Base-by-base conservation (phyloP, 2,797 vertebrate species). In the Amphiprion clarkii region DNA sequence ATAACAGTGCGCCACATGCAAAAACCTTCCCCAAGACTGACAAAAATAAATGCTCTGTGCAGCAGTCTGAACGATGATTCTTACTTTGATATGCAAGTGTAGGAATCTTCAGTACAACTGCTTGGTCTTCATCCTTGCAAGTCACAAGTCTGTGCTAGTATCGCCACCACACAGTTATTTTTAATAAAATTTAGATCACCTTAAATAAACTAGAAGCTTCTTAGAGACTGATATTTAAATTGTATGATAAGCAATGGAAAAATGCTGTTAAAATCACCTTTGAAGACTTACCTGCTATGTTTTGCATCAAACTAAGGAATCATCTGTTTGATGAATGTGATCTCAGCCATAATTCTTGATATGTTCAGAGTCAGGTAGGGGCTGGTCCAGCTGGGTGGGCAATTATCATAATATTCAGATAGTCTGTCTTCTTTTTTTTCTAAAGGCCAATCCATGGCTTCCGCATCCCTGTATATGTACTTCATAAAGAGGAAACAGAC, bases 11-110 rank as follows among this genome's bases (percentile, higher is more conserved):
- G 44, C 49, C 53, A 59, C 70, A 39, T 73, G 60, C 64, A 69
- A 68, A 77, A 59, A n/a, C 53, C 52, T 58, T 60, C 65, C 69
- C 55, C 67, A 25, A 53, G 56, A 76, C 23, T n/a, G 11, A 68
- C 4, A 25, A 46, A 63, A 56, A 23, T 7, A 29, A 67, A 57
- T 39, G 36, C 23, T 57, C 58, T 14, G 65, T 25, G 51, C n/a
- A 49, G 9, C 39, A 57, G 27, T 51, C 44, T 44, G 13, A 69
- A 53, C 29, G 9, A 5, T 13, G 39, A 29, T 46, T 71, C 17
- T 56, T 55, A 36, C 21, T 67, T 44, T 48, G 12, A 14, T 40
- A 17, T 25, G 4, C 19, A 49, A 63, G 14, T 27, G 31, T n/a
- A 52, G 33, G 27, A 53, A 27, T 46, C 55, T 61, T 13, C 31